These are phyloP conservation scores for Coccyzus lansbergi DNA, from an alignment of 2,797 vertebrate species.

Conservation along the genomic window DNA sequence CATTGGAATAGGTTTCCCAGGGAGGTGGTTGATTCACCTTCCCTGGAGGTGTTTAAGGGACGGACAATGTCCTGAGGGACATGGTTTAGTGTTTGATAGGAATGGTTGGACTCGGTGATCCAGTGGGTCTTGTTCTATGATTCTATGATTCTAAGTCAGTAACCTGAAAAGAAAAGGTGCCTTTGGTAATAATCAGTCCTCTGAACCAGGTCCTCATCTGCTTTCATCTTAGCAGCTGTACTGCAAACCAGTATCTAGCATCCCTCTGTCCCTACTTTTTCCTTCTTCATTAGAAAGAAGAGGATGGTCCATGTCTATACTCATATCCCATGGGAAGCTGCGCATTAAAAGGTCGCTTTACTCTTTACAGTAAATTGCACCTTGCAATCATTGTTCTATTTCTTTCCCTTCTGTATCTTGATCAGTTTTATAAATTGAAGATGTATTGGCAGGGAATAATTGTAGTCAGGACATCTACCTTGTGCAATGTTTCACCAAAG, in stretches of 20 bases:
- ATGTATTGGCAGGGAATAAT: background rate
- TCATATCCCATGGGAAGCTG: background rate
- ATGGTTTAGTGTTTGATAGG: too few species aligned
- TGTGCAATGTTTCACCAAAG: background rate
- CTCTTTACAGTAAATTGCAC: constrained; percentile 14
- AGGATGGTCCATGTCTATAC: background rate
- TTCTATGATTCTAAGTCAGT: too few species aligned
- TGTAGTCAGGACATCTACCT: background rate
- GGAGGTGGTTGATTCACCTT: too few species aligned
- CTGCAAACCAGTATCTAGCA: background rate
- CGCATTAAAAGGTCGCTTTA: background rate
- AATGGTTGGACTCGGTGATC: too few species aligned
- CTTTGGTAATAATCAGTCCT: background rate
- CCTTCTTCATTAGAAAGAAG: background rate
- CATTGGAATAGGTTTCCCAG: too few species aligned
- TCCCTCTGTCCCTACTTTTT: background rate
- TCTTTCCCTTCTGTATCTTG: background rate
- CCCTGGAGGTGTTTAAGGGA: too few species aligned
- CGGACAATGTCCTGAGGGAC: too few species aligned
- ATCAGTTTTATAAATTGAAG: constrained; percentile 25
- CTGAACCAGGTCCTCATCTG: background rate
- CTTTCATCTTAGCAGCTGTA: background rate
- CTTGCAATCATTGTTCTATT: background rate
- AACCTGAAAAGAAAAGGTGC: background rate
- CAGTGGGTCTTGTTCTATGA: too few species aligned